A percentile compares a stretch with the other conserved stretches of the same genome.
Evolutionary conservation across 2,113 vertebrate species (phyloP).

Genomic region (Chaetodon trifascialis): DNA sequence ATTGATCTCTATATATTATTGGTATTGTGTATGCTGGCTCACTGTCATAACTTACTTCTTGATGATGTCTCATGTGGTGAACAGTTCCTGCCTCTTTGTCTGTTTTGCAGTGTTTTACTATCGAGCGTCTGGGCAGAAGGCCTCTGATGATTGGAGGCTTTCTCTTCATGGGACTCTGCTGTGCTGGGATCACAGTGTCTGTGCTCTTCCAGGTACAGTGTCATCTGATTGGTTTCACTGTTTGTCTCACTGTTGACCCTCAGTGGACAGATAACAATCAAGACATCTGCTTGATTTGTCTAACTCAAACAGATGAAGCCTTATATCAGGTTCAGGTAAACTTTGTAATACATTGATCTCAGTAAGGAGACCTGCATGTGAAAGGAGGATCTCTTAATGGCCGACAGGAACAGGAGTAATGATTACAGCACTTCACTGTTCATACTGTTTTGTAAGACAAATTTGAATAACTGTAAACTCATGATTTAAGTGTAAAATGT

Average conservation of each 20-base stretch:
- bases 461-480: background rate
- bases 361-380: too few relatives aligned
- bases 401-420: background rate
- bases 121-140: constrained; percentile 89
- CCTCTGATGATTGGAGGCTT: constrained; percentile 90
- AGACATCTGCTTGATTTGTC: background rate
- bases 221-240: background rate
- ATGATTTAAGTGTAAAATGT: background rate
- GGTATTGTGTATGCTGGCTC: too few relatives aligned
- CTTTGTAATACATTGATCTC: background rate
- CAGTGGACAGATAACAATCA: background rate
- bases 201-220: constrained; percentile 87
- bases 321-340: background rate
- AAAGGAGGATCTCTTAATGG: background rate
- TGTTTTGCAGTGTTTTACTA: constrained; percentile 87
- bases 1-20: too few relatives aligned
- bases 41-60: background rate
- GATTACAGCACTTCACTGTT: background rate
- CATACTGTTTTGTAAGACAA: background rate
- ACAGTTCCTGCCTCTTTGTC: background rate
- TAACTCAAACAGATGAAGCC: background rate
- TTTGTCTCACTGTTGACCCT: too few relatives aligned
- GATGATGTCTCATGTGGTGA: background rate
- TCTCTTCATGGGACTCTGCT: constrained; percentile 91
- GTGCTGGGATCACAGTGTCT: constrained; percentile 88